phyloP scores from a whole-genome alignment of 2,888 invertebrate species.

The Cotesia congregata region DNA sequence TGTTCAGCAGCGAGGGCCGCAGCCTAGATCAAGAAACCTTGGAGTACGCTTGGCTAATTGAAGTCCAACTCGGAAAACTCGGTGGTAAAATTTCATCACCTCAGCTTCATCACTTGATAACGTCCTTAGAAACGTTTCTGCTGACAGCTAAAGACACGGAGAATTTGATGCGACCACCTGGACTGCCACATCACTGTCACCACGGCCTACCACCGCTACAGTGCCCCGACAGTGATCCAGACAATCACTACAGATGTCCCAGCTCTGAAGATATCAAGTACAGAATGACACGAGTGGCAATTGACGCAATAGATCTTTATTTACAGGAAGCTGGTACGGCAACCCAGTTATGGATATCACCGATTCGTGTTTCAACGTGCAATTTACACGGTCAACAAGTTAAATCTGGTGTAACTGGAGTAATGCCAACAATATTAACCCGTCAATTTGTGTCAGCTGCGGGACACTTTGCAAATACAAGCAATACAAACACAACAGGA shows the following conservation, averaged over 20 bases:
- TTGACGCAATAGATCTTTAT: conserved; percentile 92
- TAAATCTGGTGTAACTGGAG: conserved; percentile 88
- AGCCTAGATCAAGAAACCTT: conserved; percentile 93
- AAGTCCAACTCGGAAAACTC: conserved; percentile 93
- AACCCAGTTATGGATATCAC: conserved; percentile 89
- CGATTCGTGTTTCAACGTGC: conserved; percentile 89
- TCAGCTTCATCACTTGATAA: conserved; percentile 88
- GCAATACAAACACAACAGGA: conserved; percentile 79
- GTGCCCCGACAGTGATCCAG: conserved; percentile 79
- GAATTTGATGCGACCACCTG: conserved; percentile 89
- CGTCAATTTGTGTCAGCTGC: conserved; percentile 78
- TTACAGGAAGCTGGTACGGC: conserved; percentile 91
- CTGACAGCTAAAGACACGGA: conserved; percentile 89
- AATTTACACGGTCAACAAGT: conserved; percentile 96
- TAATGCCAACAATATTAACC: conserved; percentile 82
- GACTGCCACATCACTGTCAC: conserved; percentile 83
- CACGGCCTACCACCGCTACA: conserved; percentile 81
- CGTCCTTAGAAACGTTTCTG: conserved; percentile 90
- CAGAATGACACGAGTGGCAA: conserved; percentile 88
- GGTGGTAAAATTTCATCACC: conserved; percentile 92
- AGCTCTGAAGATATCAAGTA: conserved; percentile 81
- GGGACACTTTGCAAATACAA: conserved; percentile 72
- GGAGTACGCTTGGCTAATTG: conserved; percentile 98
- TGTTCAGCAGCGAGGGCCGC: conserved; percentile 94
- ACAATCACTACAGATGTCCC: conserved; percentile 77